Conservation (phyloP, 2,113 vertebrate species). For the Micronisus gabar region DNA sequence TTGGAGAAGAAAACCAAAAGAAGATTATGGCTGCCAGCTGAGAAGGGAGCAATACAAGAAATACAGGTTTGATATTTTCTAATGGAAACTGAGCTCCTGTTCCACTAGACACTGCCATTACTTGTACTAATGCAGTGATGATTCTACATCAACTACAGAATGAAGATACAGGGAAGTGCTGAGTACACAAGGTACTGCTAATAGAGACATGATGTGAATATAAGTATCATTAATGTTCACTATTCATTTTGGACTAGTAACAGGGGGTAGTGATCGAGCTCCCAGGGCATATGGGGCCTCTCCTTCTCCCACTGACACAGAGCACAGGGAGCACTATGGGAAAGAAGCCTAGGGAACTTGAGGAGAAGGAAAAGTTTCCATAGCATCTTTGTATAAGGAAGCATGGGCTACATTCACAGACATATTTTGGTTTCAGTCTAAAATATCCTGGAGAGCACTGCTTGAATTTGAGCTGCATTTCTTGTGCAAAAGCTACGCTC, state of each 20-base stretch:
- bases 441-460: not conserved
- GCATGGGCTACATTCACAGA: not conserved
- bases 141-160: not conserved
- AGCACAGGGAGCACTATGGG: not conserved
- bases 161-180: not conserved
- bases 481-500: not conserved
- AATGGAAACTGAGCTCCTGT: not conserved
- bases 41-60: not conserved
- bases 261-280: not conserved
- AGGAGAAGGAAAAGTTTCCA: not conserved
- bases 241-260: not conserved
- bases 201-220: not conserved
- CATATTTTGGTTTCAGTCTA: not conserved
- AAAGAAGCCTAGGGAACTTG: not conserved
- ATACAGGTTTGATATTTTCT: not conserved
- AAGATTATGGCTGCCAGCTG: not conserved
- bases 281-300: fast-evolving
- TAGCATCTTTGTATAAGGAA: not conserved
- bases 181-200: not conserved
- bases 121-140: not conserved
- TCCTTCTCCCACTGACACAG: not conserved
- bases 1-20: not conserved
- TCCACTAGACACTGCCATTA: not conserved
- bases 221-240: not conserved
- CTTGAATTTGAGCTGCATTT: not conserved